Conservation (phyloP, 1,140 invertebrate genomes). For the Euborellia annulipes region DNA sequence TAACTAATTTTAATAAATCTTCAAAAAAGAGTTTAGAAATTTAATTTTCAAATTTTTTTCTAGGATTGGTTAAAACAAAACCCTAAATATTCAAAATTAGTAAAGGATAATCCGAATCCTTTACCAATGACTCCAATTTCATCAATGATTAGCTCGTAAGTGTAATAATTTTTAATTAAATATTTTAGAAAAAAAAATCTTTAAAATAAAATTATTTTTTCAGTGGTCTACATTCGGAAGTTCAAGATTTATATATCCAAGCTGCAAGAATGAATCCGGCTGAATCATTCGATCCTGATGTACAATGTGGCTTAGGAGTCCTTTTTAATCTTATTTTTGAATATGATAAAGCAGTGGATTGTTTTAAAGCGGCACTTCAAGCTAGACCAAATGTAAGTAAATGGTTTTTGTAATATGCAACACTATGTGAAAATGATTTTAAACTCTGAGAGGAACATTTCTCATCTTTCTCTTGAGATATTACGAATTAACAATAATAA, state of each 20-base stretch:
- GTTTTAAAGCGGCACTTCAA: constrained; percentile 78
- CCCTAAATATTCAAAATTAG: constrained; percentile 64
- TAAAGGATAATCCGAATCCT: constrained; percentile 27
- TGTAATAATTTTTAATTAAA: not conserved
- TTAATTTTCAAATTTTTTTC: constrained; percentile 12
- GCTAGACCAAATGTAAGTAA: constrained; percentile 53
- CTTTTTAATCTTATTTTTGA: constrained; percentile 89
- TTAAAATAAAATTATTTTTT: constrained; percentile 15
- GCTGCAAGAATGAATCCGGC: constrained; percentile 65
- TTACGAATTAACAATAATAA: constrained; percentile 1
- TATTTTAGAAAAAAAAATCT: constrained; percentile 1
- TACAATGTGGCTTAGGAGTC: constrained; percentile 89
- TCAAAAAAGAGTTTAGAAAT: too few species aligned
- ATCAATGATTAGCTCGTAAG: constrained; percentile 1
- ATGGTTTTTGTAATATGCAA: not conserved
- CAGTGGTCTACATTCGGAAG: constrained; percentile 43
- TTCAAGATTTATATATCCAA: constrained; percentile 68
- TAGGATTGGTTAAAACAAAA: constrained; percentile 70
- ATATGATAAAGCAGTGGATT: constrained; percentile 92
- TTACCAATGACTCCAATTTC: too few species aligned
- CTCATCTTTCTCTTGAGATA: not conserved
- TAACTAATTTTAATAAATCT: too few species aligned
- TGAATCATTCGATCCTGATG: constrained; percentile 70
- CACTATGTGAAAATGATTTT: too few species aligned
- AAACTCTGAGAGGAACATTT: too few species aligned